Evolutionary conservation across 1,140 invertebrate species (phyloP), one percentile per base, ranked within the genome.

Genomic region (Dendroctonus ponderosae): DNA sequence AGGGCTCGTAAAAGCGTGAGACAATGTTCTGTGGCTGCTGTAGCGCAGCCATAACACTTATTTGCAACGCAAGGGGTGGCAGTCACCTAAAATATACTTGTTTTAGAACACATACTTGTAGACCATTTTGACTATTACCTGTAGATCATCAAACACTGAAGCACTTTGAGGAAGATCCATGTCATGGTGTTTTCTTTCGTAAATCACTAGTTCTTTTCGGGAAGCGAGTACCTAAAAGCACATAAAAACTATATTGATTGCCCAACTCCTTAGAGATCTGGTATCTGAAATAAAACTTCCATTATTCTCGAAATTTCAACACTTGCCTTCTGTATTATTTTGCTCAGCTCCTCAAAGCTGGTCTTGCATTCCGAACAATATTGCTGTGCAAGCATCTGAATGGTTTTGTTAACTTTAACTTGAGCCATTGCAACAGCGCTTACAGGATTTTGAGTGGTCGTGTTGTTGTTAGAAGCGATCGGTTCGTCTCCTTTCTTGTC

Each of bases 301-400:
- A 11, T 46, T 46, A 51, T 51, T 51, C 15, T 51, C 11, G 49
- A 15, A 58, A 66, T 46, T 11, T 43, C 6, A 14, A 51, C 14
- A 53, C 37, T 51, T 39, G 68, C 93, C 76, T 90, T 88, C 82
- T 98, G 91, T 61, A 97, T 96, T 56, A 97, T 94, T 80, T 97
- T 96, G 76, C 93, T 96, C 0, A 99, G 82, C 75, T 98, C 96
- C 77, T 98, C 96, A 79, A 98, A 98, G 3, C 92, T 91, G 9
- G 88, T 90, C 76, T 94, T 95, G 77, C 94, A 98, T 71, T 98
- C 96, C 11, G 89, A 90, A 77, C 94, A 96, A 79, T 98, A 98
- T 75, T 94, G 93, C 76, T 96, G 93, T 2, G 95, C 95, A 5
- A 93, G 80, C 68, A 89, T 82, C 75, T 93, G 91, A 71, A 93